Evolutionary conservation across 2,113 vertebrate species (phyloP), one percentile per base, ranked within the genome.

Genomic region (Neopipo cinnamomea): DNA sequence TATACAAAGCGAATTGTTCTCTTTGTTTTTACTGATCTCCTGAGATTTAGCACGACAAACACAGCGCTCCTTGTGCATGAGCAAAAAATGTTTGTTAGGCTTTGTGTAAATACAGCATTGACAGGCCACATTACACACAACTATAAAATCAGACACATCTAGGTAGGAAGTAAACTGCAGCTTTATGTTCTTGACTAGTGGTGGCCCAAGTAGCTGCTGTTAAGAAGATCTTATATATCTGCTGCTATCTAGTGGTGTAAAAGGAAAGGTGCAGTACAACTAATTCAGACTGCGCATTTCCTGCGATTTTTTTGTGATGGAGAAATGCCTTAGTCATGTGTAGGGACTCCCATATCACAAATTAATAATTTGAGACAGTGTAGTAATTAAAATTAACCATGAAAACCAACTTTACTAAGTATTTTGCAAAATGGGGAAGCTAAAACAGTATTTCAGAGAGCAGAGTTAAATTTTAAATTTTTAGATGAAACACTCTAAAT

Each of bases 161-260:
- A 46, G 41, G 24, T 83, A 68, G 25, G 63, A 71, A 33, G 8
- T 53, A 30, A 78, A 74, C 19, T 67, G 70, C 55, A 68, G 44
- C 47, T 77, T 83, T 1, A 0, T 61, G 0, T 12, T 55, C 44
- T 42, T 31, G 13, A 65, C 14, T 65, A 1, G 0, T 42, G 22
- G 3, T 39, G 41, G 30, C 4, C 28, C 8, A 9, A 21, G 58
- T 15, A 44, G 31, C 14, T 80, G 46, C 42, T 68, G 9, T 76
- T 58, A 13, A 31, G 71, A 84, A 16, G 28, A 56, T 83, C 21
- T 39, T 39, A 4, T 3, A 0, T 39, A 41, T 81, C 74, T 97
- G 90, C 93, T 96, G 95, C 95, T 41, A 41, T 59, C 96, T 97
- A 88, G 95, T 90, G 96, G 94, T 84, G 24, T 44, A 33, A 47